Base-by-base conservation (phyloP, 2,888 invertebrate genomes). In the Lithophane socia region DNA sequence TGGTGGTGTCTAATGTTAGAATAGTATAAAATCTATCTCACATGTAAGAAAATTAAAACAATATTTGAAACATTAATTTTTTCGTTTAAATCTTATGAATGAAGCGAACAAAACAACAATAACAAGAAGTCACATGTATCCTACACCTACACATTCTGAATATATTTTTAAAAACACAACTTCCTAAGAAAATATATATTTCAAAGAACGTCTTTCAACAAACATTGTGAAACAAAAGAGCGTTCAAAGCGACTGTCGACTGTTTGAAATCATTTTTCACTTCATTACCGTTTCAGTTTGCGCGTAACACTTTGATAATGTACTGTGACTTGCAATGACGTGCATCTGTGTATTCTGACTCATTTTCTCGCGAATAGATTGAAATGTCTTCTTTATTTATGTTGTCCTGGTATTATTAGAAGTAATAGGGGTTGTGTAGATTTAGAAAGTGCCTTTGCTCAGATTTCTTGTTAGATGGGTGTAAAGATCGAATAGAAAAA, bases 211-310 rank as follows among this genome's bases (percentile, higher is more conserved):
- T 85, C 85, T 88, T 74, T 86, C 80, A 84, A 80, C 82, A 86
- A 75, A 79, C 76, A 82, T 84, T 80, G 79, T 63, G 73, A 78
- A 84, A 87, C 86, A 84, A 83, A 85, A 84, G 86, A 82, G 78
- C 66, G 73, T 75, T 82, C 80, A 80, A 83, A 82, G 85, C 79
- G 72, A 86, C 86, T 82, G 87, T 85, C 87, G 83, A 87, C 80
- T 86, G 87, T 89, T 88, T 88, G 75, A 86, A 86, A 88, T 91
- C 89, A 93, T 93, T 92, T 91, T 90, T 91, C 91, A 92, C 90
- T 88, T 92, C 93, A 92, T 93, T 93, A 90, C 88, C 71, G 86
- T 72, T 77, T 81, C 76, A 90, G 89, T 87, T 87, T 86, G 88
- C 87, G 89, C 92, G 90, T 90, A 86, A 82, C 86, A 82, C 75